phyloP scores from a whole-genome alignment of 1,140 invertebrate genomes.

The Oryctes rhinoceros region DNA sequence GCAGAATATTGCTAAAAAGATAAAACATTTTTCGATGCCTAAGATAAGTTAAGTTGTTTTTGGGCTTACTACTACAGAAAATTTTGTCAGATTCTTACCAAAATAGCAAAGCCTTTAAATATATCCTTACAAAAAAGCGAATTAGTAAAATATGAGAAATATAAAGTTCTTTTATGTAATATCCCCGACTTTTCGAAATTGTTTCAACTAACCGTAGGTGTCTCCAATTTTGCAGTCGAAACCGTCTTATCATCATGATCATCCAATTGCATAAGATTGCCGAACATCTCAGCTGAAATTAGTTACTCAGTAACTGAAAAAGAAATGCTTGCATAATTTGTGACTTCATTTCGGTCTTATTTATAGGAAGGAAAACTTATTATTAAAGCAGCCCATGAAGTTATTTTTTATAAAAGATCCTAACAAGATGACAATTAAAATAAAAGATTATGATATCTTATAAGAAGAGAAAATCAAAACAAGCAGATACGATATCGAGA shows the following conservation, averaged over 20 bases:
- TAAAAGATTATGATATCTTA: background rate
- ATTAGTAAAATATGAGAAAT: slow-evolving; percentile 39
- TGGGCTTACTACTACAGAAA: slow-evolving; percentile 47
- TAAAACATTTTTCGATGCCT: background rate
- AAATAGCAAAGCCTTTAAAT: slow-evolving; percentile 44
- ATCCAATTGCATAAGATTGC: background rate
- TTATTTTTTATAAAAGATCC: slow-evolving; percentile 63
- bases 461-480: background rate
- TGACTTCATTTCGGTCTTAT: slow-evolving; percentile 53
- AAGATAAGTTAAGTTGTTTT: slow-evolving; percentile 40
- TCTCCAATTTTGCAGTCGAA: background rate
- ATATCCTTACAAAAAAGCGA: slow-evolving; percentile 45
- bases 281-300: background rate
- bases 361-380: slow-evolving; percentile 63
- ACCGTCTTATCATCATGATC: background rate
- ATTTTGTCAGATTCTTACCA: slow-evolving; percentile 45
- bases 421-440: slow-evolving; percentile 53
- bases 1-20: background rate
- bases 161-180: slow-evolving; percentile 52
- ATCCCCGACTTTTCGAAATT: background rate
- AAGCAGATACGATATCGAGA: background rate
- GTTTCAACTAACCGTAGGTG: background rate
- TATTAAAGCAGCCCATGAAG: slow-evolving; percentile 65
- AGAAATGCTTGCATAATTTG: background rate
- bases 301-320: background rate